A percentile compares a stretch with the other conserved stretches of the same genome.
Conservation (phyloP, 2,888 invertebrate species). For the Dyspetes luteomarginatus region DNA sequence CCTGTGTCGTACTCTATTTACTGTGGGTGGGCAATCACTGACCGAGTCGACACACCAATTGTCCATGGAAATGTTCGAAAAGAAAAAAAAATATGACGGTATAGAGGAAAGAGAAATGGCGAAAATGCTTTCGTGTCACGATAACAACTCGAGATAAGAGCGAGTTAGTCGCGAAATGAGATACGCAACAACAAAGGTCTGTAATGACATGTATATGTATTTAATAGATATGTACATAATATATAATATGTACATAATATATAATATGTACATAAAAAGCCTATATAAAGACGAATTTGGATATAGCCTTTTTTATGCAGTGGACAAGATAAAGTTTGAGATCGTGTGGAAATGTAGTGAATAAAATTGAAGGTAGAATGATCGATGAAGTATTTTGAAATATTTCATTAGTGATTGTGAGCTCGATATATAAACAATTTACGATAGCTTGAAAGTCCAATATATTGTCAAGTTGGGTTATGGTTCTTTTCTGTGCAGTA, state of each 20-base stretch:
- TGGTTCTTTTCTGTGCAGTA: no score
- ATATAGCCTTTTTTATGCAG: no score
- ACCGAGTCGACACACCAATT: slow-evolving; percentile 33
- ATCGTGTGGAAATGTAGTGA: no score
- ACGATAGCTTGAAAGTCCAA: no score
- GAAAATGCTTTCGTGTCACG: slow-evolving; percentile 7
- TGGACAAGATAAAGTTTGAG: no score
- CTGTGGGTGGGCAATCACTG: slow-evolving; percentile 74
- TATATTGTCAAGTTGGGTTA: no score
- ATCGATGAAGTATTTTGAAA: neutral
- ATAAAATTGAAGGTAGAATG: neutral
- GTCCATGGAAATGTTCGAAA: neutral
- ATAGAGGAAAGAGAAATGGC: neutral
- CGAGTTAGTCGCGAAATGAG: neutral
- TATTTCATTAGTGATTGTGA: slow-evolving; percentile 9
- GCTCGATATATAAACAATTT: no score
- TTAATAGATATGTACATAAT: neutral
- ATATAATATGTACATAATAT: no score
- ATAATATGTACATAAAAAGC: no score
- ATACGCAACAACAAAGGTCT: neutral
- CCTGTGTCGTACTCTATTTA: slow-evolving; percentile 74
- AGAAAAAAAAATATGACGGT: slow-evolving; percentile 17
- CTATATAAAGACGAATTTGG: no score
- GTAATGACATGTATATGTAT: neutral
- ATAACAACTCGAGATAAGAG: slow-evolving; percentile 18